These are phyloP conservation scores for Andrena dorsata DNA, from an alignment of 2,888 invertebrate species.

Conservation along the genomic window DNA sequence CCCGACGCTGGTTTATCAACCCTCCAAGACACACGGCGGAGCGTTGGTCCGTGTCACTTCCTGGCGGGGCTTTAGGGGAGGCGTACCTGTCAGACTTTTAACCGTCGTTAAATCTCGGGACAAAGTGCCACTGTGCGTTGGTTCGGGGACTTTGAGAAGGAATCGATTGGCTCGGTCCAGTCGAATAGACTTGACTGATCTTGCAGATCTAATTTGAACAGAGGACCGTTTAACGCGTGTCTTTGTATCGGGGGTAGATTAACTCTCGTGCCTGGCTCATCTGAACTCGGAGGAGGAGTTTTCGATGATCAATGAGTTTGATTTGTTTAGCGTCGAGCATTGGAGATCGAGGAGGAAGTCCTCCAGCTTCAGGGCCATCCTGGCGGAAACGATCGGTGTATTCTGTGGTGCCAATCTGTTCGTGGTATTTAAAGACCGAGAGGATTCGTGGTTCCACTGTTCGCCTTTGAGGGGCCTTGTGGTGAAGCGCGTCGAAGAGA, in stretches of 20 bases:
- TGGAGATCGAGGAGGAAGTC: background rate
- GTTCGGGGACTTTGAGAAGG: background rate
- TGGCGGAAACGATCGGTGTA: background rate
- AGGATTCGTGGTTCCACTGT: background rate
- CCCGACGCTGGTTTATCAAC: slow-evolving; percentile 30
- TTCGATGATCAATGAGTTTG: background rate
- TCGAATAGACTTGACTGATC: background rate
- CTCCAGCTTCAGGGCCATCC: background rate
- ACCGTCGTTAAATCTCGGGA: too few species aligned
- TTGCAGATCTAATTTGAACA: background rate
- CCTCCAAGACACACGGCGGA: background rate
- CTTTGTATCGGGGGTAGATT: background rate
- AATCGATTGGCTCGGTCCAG: background rate
- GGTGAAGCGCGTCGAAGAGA: background rate
- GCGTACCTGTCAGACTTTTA: too few species aligned
- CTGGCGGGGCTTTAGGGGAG: background rate
- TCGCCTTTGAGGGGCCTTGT: background rate
- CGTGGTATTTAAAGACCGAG: background rate
- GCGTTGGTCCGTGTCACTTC: background rate
- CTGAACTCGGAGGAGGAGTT: background rate
- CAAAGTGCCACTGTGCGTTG: too few species aligned
- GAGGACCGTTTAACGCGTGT: background rate
- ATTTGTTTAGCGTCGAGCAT: background rate
- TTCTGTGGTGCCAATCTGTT: background rate
- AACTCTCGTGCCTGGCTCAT: background rate